Conservation (phyloP, 2,888 invertebrate species). For the Cryptophagus acutangulus region DNA sequence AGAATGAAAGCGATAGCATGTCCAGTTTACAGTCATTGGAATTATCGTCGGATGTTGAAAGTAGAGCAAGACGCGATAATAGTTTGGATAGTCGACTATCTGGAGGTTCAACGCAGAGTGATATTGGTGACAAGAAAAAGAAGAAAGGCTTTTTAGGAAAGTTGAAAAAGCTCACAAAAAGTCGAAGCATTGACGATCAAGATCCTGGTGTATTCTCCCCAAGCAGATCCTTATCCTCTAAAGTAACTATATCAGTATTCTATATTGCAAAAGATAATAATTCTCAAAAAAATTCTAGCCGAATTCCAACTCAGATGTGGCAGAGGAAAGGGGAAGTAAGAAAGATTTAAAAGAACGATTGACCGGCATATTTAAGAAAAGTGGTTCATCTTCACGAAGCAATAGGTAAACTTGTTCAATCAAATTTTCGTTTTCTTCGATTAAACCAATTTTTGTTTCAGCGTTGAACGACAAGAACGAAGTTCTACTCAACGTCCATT, state of each 20-base stretch:
- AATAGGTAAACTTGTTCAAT: slow-evolving; percentile 58
- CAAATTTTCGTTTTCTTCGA: slow-evolving; percentile 1
- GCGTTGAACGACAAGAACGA: slow-evolving; percentile 41
- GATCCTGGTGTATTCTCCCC: slow-evolving; percentile 43
- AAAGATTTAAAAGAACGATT: slow-evolving; percentile 74
- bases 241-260: slow-evolving; percentile 39
- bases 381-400: slow-evolving; percentile 59
- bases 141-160: slow-evolving; percentile 78
- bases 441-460: slow-evolving; percentile 21
- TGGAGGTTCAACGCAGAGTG: slow-evolving; percentile 80
- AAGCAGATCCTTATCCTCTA: slow-evolving; percentile 50
- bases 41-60: slow-evolving; percentile 51
- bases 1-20: slow-evolving; percentile 70
- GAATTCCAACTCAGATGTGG: slow-evolving; percentile 70
- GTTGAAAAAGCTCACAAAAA: slow-evolving; percentile 78
- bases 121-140: slow-evolving; percentile 71
- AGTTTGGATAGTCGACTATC: slow-evolving; percentile 81
- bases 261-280: slow-evolving; percentile 2
- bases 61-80: slow-evolving; percentile 64
- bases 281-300: slow-evolving; percentile 40
- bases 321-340: slow-evolving; percentile 62
- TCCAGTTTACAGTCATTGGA: slow-evolving; percentile 73
- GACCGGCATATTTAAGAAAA: slow-evolving; percentile 77
- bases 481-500: slow-evolving; percentile 52
- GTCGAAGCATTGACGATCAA: slow-evolving; percentile 73